Conservation (phyloP, 2,797 vertebrate species). For the Simalia tracyae region DNA sequence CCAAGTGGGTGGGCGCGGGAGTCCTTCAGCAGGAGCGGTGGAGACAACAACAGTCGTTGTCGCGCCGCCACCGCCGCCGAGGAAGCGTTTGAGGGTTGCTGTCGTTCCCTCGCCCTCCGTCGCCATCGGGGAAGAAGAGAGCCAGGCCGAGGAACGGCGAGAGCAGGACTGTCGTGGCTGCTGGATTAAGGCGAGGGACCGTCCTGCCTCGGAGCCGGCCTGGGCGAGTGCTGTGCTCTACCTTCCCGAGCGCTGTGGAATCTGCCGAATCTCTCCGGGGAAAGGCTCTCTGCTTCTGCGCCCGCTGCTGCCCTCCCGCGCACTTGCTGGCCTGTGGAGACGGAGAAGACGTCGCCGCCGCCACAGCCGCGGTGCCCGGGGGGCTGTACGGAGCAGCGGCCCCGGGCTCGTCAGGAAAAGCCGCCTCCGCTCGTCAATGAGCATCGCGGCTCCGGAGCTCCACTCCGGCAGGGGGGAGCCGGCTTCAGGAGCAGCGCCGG, state of each 20-base stretch:
- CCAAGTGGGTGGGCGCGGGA: conserved; percentile 22
- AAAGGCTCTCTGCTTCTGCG: not conserved
- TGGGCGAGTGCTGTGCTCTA: not conserved
- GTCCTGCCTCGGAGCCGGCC: conserved; percentile 20
- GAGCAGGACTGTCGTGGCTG: conserved; percentile 16
- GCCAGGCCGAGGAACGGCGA: conserved; percentile 28
- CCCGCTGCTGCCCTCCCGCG: not conserved
- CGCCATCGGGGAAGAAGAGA: not conserved
- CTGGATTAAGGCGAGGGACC: conserved; percentile 30
- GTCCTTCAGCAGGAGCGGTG: conserved; percentile 17
- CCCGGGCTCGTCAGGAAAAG: conserved; percentile 51
- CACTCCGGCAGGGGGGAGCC: conserved; percentile 52
- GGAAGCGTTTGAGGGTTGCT: not conserved
- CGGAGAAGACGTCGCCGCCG: conserved; percentile 14
- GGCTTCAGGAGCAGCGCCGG: conserved; percentile 41
- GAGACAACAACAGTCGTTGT: not conserved
- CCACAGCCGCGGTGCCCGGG: conserved; percentile 21
- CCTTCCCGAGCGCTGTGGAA: not conserved
- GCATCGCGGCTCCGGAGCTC: conserved; percentile 45
- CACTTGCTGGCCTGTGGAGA: not conserved
- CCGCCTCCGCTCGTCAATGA: conserved; percentile 60
- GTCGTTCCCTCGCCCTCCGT: too few species aligned
- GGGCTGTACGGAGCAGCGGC: conserved; percentile 49
- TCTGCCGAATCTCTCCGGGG: conserved; percentile 32
- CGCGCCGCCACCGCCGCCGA: too few species aligned